These are phyloP conservation scores for Pelodytes ibericus DNA, from an alignment of 2,797 vertebrate species.

Conservation along the genomic window DNA sequence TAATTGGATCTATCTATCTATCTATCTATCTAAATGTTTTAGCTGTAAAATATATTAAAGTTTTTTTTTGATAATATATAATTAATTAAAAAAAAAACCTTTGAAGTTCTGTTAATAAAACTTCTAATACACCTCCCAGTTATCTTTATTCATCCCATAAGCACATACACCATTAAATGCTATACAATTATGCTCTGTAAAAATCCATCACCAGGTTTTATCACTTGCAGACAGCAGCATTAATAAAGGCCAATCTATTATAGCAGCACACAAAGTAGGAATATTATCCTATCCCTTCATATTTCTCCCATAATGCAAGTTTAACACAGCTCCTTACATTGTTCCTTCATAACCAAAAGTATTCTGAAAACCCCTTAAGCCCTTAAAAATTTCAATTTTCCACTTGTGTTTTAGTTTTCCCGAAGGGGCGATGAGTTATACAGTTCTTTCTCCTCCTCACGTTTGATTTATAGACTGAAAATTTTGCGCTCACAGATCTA, in stretches of 20 bases:
- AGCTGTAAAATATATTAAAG: no score
- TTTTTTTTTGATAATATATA: no score
- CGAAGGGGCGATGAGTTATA: constrained; percentile 47
- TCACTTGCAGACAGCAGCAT: neutral
- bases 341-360: constrained; percentile 29
- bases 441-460: constrained; percentile 27
- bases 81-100: no score
- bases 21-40: no score
- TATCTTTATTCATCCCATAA: neutral
- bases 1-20: no score
- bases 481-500: constrained; percentile 36
- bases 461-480: constrained; percentile 50
- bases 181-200: neutral
- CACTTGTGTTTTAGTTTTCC: constrained; percentile 47
- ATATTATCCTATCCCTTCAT: neutral
- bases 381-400: constrained; percentile 38
- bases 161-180: neutral
- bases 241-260: neutral
- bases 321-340: constrained; percentile 31
- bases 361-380: constrained; percentile 34
- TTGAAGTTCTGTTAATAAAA: neutral
- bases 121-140: neutral
- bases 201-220: neutral
- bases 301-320: neutral
- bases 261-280: neutral